Base-by-base conservation (phyloP, 2,888 invertebrate genomes). In the Drosophila ezoana region DNA sequence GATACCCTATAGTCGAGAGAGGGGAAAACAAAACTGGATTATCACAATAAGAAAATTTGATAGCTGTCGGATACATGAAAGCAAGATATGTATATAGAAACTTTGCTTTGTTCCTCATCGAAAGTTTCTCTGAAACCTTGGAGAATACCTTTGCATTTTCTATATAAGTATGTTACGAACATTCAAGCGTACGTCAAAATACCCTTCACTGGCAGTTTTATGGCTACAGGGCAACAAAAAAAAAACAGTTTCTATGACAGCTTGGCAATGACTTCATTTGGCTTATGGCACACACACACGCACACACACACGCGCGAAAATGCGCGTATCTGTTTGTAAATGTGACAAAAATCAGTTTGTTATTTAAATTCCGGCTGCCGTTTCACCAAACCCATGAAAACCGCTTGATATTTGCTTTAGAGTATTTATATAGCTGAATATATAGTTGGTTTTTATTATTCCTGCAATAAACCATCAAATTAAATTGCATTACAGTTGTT, bases 231-330 rank as follows among this genome's bases (percentile, higher is more conserved):
- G 52, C 35, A 44, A 11, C 32, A 20, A 20, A 51, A 44, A 11
- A 32, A 20, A 38, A 51, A 37, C 20, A 32, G 51, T 54, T 65
- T 63, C 44, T 60, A 58, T 64, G 43, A 47, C 47, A 61, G 69
- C 73, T 63, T 72, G 69, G 60, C 72, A 83, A 87, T 87, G 89
- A 76, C 79, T 84, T 76, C 63, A 81, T 89, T 84, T 71, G 40
- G 62, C 57, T 63, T 61, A 52, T 66, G 37, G 13, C 33, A n/a
- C 11, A 20, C 1, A 23, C n/a, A 56, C 35, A 35, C 10, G 38
- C 11, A 18, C 10, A 38, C 11, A 18, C 23, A 13, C 8, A 14
- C 8, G 13, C 20, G 9, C 10, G 28, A 37, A 40, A 9, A 23
- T 11, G 14, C 20, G 41, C 44, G 18, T 23, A 44, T 23, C 18